phyloP scores from a whole-genome alignment of 2,888 invertebrate genomes.

The Amphipyra tragopoginis region DNA sequence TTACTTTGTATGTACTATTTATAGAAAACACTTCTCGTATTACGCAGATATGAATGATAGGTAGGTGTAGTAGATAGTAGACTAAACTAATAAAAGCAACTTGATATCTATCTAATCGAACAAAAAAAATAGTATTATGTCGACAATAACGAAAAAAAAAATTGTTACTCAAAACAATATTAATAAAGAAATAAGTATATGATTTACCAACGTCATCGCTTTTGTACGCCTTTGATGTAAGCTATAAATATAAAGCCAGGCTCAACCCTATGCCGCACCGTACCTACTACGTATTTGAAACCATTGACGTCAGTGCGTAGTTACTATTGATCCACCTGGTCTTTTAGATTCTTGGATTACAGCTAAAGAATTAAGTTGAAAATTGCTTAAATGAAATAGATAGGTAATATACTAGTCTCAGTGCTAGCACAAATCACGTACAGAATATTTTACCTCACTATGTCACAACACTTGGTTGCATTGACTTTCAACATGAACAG shows the following conservation, averaged over 20 bases:
- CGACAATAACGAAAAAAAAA: too few species aligned
- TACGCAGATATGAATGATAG: too few species aligned
- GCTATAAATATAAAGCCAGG: too few species aligned
- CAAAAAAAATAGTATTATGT: too few species aligned
- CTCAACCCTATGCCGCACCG: too few species aligned
- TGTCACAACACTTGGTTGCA: constrained; percentile 51
- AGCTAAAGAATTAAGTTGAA: constrained; percentile 20
- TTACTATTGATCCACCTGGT: neutral
- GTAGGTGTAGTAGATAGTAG: too few species aligned
- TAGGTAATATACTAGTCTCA: constrained; percentile 7
- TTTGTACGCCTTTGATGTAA: neutral
- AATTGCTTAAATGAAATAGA: neutral
- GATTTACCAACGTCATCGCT: constrained; percentile 1
- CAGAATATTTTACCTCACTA: constrained; percentile 38
- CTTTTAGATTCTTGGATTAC: constrained; percentile 11
- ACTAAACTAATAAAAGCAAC: too few species aligned
- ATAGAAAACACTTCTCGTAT: too few species aligned
- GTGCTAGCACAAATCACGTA: constrained; percentile 28
- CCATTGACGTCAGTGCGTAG: constrained; percentile 31
- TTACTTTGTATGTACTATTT: too few species aligned
- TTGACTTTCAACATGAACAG: constrained; percentile 53
- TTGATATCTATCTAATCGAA: too few species aligned
- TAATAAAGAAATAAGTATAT: neutral
- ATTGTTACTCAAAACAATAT: too few species aligned
- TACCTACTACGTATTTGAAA: too few species aligned